A percentile compares a stretch with the other conserved stretches of the same genome.
Conservation (phyloP, 92 coral and sea anemone species). For the Parazoanthus atlanticus region DNA sequence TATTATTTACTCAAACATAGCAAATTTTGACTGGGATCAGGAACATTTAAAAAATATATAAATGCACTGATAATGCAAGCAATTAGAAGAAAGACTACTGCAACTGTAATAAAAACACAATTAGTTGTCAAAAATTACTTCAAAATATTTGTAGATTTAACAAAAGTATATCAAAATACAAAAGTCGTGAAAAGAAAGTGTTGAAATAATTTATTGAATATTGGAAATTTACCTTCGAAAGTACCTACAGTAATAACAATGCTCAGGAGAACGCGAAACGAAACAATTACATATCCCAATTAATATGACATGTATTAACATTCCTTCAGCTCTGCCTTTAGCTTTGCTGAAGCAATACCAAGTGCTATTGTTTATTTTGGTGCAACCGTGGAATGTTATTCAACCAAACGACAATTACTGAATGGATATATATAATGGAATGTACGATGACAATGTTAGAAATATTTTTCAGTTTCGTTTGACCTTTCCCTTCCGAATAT, state of each 20-base stretch:
- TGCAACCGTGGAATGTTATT: conserved; percentile 31
- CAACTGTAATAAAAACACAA: too few species aligned
- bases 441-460: not conserved
- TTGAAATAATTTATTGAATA: too few species aligned
- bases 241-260: not conserved
- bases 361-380: conserved; percentile 16
- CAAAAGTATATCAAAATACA: too few species aligned
- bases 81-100: too few species aligned
- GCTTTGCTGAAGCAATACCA: not conserved
- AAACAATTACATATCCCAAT: not conserved
- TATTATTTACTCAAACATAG: too few species aligned
- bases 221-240: not conserved
- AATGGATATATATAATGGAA: not conserved
- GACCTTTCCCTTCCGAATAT: not conserved
- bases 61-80: too few species aligned
- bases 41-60: too few species aligned
- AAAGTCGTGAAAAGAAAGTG: too few species aligned
- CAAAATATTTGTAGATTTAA: too few species aligned
- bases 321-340: not conserved
- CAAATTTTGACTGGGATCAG: too few species aligned
- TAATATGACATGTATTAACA: not conserved
- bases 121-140: too few species aligned
- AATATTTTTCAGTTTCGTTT: conserved; percentile 1
- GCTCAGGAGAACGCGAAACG: not conserved
- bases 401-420: not conserved